These are phyloP conservation scores for Halictus rubicundus DNA, from an alignment of 1,140 invertebrate genomes.

Conservation along the genomic window DNA sequence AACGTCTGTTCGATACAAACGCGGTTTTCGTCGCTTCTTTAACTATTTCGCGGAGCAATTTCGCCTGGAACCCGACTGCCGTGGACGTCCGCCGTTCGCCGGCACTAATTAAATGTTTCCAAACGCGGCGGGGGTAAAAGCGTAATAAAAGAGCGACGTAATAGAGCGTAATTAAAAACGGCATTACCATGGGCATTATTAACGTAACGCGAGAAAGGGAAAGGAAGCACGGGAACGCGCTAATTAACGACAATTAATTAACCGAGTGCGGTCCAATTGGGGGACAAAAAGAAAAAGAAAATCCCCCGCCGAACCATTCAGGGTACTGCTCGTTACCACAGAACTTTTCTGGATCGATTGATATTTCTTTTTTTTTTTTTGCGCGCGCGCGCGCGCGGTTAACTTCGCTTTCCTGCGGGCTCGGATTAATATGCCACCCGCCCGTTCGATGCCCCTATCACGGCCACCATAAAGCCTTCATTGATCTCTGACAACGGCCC, in stretches of 20 bases:
- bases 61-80: background rate
- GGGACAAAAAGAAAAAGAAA: background rate
- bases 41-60: constrained; percentile 16
- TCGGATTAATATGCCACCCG: too few relatives aligned
- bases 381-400: too few relatives aligned
- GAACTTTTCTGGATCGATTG: background rate
- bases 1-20: too few relatives aligned
- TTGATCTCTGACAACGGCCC: too few relatives aligned
- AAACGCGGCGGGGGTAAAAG: background rate
- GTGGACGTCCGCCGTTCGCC: background rate
- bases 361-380: background rate
- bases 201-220: constrained; percentile 9
- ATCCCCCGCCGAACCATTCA: background rate
- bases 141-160: constrained; percentile 42
- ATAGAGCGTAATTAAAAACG: constrained; percentile 45
- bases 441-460: too few relatives aligned
- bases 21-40: background rate
- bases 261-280: constrained; percentile 12
- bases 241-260: constrained; percentile 46
- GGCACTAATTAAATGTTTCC: constrained; percentile 41
- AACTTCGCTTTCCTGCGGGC: background rate
- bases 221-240: constrained; percentile 2
- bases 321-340: background rate
- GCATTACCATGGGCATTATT: constrained; percentile 22
- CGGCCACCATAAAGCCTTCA: too few relatives aligned